These are phyloP conservation scores for Ochropleura plecta DNA, from an alignment of 2,888 invertebrate genomes.

Conservation along the genomic window DNA sequence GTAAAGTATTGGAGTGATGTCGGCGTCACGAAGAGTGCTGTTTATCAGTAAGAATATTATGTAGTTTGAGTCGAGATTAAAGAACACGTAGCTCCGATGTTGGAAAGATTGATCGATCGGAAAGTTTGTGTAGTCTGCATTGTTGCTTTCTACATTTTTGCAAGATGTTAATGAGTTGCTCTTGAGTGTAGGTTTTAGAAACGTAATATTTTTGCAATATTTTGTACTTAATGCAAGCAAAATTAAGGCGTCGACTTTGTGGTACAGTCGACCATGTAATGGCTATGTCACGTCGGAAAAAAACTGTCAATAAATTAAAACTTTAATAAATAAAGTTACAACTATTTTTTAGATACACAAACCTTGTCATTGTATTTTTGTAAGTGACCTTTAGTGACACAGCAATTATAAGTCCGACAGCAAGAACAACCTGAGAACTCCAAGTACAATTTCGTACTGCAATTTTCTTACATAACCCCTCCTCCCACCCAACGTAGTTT, in stretches of 20 bases:
- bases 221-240: neutral
- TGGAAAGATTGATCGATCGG: neutral
- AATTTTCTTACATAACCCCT: conserved; percentile 12
- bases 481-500: conserved; percentile 40
- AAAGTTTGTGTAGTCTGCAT: neutral
- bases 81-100: conserved; percentile 1
- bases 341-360: neutral
- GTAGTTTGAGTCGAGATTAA: conserved; percentile 37
- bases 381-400: neutral
- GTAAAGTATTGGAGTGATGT: conserved; percentile 76
- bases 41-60: conserved; percentile 49
- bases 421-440: neutral
- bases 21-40: conserved; percentile 51
- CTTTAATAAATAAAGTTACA: neutral
- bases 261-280: neutral
- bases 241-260: neutral
- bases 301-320: neutral
- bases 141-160: neutral
- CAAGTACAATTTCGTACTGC: neutral
- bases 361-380: neutral
- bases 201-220: neutral
- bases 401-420: neutral
- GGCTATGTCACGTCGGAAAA: neutral
- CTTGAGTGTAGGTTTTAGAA: neutral
- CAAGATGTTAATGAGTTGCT: neutral